Percentiles rank a stretch among this genome's conserved stretches.
Conservation (phyloP, 1,140 invertebrate genomes). For the Cryptotermes secundus region DNA sequence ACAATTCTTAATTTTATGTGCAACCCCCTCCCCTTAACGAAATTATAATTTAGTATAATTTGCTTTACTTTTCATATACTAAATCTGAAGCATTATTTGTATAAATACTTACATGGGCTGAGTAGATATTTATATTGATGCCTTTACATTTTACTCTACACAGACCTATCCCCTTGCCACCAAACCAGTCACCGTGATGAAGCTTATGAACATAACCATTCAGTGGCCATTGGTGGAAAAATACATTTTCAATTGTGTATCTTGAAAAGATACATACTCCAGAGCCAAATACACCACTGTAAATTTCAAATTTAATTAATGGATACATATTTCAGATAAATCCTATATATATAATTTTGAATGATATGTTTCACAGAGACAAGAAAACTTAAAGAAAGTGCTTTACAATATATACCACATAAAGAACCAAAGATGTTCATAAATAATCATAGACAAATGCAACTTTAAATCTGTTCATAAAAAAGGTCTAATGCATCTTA, state of each 20-base stretch:
- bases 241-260: constrained; percentile 81
- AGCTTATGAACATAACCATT: constrained; percentile 97
- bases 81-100: no score
- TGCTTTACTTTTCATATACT: no score
- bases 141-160: constrained; percentile 70
- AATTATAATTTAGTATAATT: no score
- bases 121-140: constrained; percentile 79
- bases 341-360: not conserved
- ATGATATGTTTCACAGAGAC: no score
- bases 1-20: no score
- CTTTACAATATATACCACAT: no score
- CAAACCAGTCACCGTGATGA: constrained; percentile 97
- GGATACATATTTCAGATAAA: not conserved
- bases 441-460: no score
- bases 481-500: no score
- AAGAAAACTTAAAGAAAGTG: no score
- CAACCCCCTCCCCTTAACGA: no score
- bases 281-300: constrained; percentile 87
- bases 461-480: no score
- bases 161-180: constrained; percentile 94
- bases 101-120: constrained; percentile 78
- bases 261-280: constrained; percentile 90
- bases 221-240: constrained; percentile 90
- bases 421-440: no score
- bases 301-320: constrained; percentile 41